phyloP scores from a whole-genome alignment of 2,888 invertebrate genomes.

The Spilosoma lubricipeda region DNA sequence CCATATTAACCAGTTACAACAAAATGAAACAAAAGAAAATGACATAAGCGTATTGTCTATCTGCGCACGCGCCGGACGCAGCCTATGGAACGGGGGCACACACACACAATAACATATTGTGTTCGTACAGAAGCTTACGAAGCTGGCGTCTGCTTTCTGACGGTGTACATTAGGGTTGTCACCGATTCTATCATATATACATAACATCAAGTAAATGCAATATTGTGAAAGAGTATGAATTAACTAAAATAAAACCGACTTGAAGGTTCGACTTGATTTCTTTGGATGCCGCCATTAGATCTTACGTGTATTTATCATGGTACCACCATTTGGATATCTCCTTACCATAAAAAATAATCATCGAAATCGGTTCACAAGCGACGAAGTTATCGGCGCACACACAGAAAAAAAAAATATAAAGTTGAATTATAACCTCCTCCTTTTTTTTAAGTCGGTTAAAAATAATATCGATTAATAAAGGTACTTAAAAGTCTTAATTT shows the following conservation, averaged over 20 bases:
- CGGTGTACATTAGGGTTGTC: not conserved
- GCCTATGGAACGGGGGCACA: conserved; percentile 50
- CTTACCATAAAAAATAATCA: too few species aligned
- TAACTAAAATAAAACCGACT: too few species aligned
- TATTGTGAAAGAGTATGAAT: not conserved
- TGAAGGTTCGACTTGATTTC: too few species aligned
- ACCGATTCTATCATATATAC: not conserved
- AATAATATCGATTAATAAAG: too few species aligned
- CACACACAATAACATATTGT: conserved; percentile 25
- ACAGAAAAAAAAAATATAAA: too few species aligned
- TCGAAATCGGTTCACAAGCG: too few species aligned
- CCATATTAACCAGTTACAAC: conserved; percentile 41
- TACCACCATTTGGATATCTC: too few species aligned
- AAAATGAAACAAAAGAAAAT: conserved; percentile 61
- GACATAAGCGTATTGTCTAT: conserved; percentile 65
- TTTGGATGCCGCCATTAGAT: too few species aligned
- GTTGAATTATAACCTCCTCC: too few species aligned
- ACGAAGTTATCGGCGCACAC: too few species aligned
- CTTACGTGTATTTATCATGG: too few species aligned
- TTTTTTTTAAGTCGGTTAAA: too few species aligned
- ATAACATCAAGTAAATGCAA: not conserved
- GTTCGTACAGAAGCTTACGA: conserved; percentile 12
- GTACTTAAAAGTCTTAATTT: not conserved
- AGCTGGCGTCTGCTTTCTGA: conserved; percentile 1
- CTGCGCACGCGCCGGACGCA: conserved; percentile 59